phyloP scores from a whole-genome alignment of 2,888 invertebrate genomes.

The Hirtodrosophila histrioides region DNA sequence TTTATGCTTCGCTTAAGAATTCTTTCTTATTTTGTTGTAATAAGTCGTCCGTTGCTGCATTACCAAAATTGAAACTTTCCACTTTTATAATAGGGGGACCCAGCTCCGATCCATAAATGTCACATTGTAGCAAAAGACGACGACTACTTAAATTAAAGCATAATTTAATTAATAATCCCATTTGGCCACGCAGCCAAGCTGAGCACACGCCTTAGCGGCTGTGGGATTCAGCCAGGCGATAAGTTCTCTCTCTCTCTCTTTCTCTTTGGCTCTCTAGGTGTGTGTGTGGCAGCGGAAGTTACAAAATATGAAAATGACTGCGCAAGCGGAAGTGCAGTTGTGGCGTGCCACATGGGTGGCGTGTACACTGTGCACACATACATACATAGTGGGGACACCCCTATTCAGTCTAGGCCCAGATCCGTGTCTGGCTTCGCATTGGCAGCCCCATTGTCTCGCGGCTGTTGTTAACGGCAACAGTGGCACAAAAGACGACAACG shows the following conservation, averaged over 20 bases:
- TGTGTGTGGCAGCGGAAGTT: slow-evolving; percentile 66
- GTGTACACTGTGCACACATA: too few species aligned
- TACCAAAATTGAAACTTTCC: slow-evolving; percentile 67
- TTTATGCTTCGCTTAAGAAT: background rate
- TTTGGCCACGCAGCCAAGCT: slow-evolving; percentile 70
- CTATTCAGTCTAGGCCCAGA: slow-evolving; percentile 4
- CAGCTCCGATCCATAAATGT: slow-evolving; percentile 52
- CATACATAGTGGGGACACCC: background rate
- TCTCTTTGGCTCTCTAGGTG: slow-evolving; percentile 1
- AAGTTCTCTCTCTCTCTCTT: slow-evolving; percentile 22
- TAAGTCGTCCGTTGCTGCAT: slow-evolving; percentile 60
- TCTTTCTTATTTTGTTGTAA: slow-evolving; percentile 25
- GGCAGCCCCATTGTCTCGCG: slow-evolving; percentile 65
- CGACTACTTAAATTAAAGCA: slow-evolving; percentile 78
- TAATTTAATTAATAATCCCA: slow-evolving; percentile 83
- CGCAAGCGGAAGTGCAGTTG: slow-evolving; percentile 81
- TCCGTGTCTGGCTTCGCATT: slow-evolving; percentile 32
- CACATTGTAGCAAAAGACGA: slow-evolving; percentile 66
- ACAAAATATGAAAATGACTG: slow-evolving; percentile 80
- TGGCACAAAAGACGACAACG: slow-evolving; percentile 51
- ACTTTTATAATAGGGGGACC: slow-evolving; percentile 9
- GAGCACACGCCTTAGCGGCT: slow-evolving; percentile 44
- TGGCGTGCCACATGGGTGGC: slow-evolving; percentile 79
- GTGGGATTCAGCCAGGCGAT: slow-evolving; percentile 50
- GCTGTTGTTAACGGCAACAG: slow-evolving; percentile 59